Conservation (phyloP, 1,140 invertebrate species). For the Zaprionus taronus region DNA sequence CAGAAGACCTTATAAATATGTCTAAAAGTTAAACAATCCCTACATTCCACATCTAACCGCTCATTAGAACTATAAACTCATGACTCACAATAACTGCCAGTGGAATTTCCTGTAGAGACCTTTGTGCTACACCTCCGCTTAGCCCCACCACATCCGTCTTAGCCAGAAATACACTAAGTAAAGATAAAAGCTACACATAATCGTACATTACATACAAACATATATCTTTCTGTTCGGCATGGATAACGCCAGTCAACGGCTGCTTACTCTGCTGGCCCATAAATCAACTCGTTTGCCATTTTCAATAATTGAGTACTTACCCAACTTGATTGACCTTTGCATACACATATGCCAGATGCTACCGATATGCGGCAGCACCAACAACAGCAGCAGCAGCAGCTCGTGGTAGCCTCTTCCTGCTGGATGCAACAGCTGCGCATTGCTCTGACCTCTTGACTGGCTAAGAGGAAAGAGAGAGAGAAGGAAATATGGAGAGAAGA, state of each 20-base stretch:
- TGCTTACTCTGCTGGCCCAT: constrained; percentile 5
- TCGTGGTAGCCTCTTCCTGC: not conserved
- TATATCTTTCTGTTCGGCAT: not conserved
- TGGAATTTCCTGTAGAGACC: not conserved
- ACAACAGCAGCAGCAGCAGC: not conserved
- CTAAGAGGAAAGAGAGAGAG: not conserved
- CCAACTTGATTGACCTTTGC: constrained; percentile 51
- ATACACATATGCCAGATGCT: constrained; percentile 46
- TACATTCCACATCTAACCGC: not conserved
- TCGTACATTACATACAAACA: not conserved
- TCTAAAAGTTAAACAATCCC: not conserved
- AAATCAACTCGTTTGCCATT: constrained; percentile 35
- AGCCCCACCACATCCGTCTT: not conserved
- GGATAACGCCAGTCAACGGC: not conserved
- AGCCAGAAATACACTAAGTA: not conserved
- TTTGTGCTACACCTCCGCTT: not conserved
- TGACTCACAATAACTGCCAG: not conserved
- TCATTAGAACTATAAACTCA: not conserved
- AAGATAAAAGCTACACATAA: not conserved
- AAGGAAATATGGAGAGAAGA: not conserved
- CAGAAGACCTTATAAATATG: no score
- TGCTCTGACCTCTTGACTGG: no score
- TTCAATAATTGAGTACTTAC: constrained; percentile 7
- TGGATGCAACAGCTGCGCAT: constrained; percentile 1
- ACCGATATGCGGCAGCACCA: not conserved